Conservation (phyloP, 2,113 vertebrate genomes). For the Hydrochoerus hydrochaeris region DNA sequence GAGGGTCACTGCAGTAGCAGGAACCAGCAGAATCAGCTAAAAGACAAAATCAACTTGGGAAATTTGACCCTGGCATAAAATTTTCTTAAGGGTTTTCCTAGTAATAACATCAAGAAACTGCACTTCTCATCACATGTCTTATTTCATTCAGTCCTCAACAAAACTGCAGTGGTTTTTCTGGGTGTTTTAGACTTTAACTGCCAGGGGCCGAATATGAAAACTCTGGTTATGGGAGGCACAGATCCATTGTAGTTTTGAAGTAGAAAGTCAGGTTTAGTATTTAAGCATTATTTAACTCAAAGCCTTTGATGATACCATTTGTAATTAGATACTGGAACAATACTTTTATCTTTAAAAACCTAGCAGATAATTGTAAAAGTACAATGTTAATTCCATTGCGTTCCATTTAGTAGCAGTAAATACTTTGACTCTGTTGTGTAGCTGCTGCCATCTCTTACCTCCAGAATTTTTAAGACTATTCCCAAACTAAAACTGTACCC, state of each 20-base stretch:
- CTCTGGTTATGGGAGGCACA: not conserved
- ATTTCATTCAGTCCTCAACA: not conserved
- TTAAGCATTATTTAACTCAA: not conserved
- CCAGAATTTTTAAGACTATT: not conserved
- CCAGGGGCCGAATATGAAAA: not conserved
- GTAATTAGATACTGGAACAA: not conserved
- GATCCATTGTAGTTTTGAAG: not conserved
- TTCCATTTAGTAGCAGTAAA: not conserved
- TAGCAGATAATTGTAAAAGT: not conserved
- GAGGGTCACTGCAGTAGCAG: not conserved
- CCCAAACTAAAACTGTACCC: not conserved
- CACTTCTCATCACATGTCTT: not conserved
- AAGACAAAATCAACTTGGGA: not conserved
- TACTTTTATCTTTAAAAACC: not conserved
- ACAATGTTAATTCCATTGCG: not conserved
- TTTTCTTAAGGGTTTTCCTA: not conserved
- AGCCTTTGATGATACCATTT: not conserved
- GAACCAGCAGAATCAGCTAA: not conserved
- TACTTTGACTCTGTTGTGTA: not conserved
- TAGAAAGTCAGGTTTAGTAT: not conserved
- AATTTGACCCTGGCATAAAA: not conserved
- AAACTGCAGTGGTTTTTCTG: not conserved
- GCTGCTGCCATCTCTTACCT: fast-evolving
- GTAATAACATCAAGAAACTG: not conserved
- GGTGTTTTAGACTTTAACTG: not conserved